Evolutionary conservation across 2,113 vertebrate genomes (phyloP).

Genomic region (Ornithorhynchus anatinus): DNA sequence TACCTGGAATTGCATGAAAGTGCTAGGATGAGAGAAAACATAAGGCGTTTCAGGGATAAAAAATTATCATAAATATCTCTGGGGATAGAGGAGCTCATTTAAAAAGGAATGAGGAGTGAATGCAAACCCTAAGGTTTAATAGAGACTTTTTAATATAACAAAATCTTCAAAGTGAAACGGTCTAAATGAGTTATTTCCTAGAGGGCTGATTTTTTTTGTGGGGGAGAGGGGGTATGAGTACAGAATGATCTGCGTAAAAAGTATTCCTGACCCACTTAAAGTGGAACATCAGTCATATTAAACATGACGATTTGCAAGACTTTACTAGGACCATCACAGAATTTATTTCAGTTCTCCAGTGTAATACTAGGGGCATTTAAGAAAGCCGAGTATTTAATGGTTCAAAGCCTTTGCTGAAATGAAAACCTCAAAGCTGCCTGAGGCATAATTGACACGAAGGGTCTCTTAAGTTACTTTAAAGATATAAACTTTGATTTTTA

Average conservation of each 20-base stretch:
- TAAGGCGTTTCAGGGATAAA: too few species aligned
- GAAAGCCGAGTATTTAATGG: conserved; percentile 1
- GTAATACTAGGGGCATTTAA: neutral
- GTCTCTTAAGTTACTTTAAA: neutral
- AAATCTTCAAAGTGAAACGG: neutral
- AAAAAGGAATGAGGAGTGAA: neutral
- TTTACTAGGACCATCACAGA: neutral
- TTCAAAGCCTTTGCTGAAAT: neutral
- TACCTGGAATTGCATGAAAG: too few species aligned
- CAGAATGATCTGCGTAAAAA: neutral
- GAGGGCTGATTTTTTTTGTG: neutral
- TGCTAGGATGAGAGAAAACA: too few species aligned
- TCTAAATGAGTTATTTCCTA: neutral
- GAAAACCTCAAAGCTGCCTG: conserved; percentile 7
- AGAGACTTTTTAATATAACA: neutral
- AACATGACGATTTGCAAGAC: neutral
- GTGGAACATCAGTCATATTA: conserved; percentile 14
- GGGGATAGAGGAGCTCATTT: neutral
- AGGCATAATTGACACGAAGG: neutral
- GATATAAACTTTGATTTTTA: neutral
- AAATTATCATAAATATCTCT: too few species aligned
- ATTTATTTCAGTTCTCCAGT: conserved; percentile 1
- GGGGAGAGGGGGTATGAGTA: too few species aligned
- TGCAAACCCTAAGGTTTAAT: neutral
- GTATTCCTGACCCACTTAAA: neutral